Base-by-base conservation (phyloP, 2,797 vertebrate species). In the Coendou prehensilis region DNA sequence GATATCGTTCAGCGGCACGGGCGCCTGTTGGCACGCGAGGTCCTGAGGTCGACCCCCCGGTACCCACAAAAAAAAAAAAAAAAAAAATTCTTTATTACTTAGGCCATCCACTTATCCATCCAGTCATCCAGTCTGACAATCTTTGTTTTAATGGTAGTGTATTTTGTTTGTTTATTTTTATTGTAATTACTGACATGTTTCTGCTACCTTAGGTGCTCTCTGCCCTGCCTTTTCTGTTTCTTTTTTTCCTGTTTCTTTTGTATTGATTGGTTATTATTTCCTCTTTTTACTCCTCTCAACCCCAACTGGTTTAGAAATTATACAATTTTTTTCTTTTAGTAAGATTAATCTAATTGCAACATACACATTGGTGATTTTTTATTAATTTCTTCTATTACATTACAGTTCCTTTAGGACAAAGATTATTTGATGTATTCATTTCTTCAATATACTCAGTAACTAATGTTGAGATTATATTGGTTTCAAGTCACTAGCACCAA, bases 231-330 rank as follows among this genome's bases (percentile, higher is more conserved):
- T 80, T 59, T 37, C 33, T 28, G 2, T 79, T 79, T 79, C 59
- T 69, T 87, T 59, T 23, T 69, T 86, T 47, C 20, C 23, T n/a
- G 2, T 56, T 54, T 78, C 57, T 67, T 86, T 86, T 64, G 45
- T 92, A 26, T 64, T 52, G 9, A 33, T 76, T 73, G 28, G 14
- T 75, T 64, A 63, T 79, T 67, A 28, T 64, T 64, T 87, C 41
- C 41, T 50, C 20, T 30, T 83, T 75, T 83, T 76, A 83, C 7
- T 83, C 61, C 11, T 63, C 10, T 63, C 5, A 63, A 75, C 26
- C n/a, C n/a, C 47, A 78, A 17, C n/a, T 92, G 41, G 23, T 76
- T 92, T 92, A 92, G 57, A 92, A 92, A 64, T 64, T 78, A 78
- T 26, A 17, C 26, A 56, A 3, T 75, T 76, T 57, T 69, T 37